phyloP scores from a whole-genome alignment of 2,888 invertebrate species.

The Drosophila neotestacea region DNA sequence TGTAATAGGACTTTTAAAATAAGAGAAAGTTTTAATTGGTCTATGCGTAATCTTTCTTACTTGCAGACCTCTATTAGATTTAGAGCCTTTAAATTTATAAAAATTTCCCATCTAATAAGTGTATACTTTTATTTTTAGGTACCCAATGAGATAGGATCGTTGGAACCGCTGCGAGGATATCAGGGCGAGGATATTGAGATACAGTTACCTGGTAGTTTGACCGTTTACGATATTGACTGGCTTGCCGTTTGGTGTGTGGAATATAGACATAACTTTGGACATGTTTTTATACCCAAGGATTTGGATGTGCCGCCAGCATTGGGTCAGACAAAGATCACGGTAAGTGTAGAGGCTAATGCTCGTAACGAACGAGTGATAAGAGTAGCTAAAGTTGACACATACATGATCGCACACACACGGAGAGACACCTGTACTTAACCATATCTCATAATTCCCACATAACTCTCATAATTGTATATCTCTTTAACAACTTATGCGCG shows the following conservation, averaged over 20 bases:
- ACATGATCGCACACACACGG: constrained; percentile 7
- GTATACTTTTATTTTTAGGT: constrained; percentile 86
- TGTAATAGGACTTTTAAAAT: no score
- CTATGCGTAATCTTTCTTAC: no score
- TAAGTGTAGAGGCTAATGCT: constrained; percentile 85
- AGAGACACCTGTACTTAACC: constrained; percentile 49
- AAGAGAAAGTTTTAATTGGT: no score
- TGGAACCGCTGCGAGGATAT: constrained; percentile 92
- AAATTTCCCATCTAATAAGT: not conserved
- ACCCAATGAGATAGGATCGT: constrained; percentile 94
- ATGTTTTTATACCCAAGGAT: constrained; percentile 94
- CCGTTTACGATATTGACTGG: constrained; percentile 97
- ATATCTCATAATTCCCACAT: constrained; percentile 63
- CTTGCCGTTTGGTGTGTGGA: constrained; percentile 96
- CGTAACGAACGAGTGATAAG: not conserved
- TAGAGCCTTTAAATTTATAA: not conserved
- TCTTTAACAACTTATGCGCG: constrained; percentile 79
- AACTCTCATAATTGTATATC: constrained; percentile 72
- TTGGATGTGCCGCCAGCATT: constrained; percentile 95
- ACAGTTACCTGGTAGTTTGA: constrained; percentile 92
- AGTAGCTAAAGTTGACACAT: not conserved
- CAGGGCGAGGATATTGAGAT: constrained; percentile 97
- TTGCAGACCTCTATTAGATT: no score
- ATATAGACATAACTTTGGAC: constrained; percentile 95
- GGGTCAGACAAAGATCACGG: constrained; percentile 95